phyloP scores from a whole-genome alignment of 2,888 invertebrate species.

The Choristoneura rosaceana region DNA sequence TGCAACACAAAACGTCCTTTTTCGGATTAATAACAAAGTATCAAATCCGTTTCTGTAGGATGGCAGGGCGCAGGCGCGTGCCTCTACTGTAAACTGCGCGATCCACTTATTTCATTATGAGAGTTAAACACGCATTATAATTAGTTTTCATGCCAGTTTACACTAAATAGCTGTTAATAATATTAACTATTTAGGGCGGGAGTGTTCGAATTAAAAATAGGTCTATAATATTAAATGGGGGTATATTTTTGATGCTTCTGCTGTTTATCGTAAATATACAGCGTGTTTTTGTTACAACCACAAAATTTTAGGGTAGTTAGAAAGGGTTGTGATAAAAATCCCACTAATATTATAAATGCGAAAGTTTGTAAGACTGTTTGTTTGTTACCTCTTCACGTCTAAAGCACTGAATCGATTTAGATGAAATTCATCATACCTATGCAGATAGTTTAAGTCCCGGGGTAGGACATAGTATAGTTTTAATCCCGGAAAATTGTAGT shows the following conservation, averaged over 20 bases:
- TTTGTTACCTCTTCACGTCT: too few species aligned
- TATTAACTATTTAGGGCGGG: constrained; percentile 23
- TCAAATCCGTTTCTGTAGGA: constrained; percentile 43
- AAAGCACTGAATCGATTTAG: too few species aligned
- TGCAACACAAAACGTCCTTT: too few species aligned
- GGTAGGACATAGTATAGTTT: too few species aligned
- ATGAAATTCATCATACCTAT: too few species aligned
- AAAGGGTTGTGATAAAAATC: too few species aligned
- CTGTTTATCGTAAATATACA: not conserved
- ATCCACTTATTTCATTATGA: constrained; percentile 60
- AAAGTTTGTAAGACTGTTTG: too few species aligned
- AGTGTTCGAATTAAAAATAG: not conserved
- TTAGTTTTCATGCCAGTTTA: constrained; percentile 36
- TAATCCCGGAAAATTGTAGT: too few species aligned
- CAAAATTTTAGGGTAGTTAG: too few species aligned
- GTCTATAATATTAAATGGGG: not conserved
- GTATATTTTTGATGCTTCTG: not conserved
- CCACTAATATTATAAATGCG: too few species aligned
- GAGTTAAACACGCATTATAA: constrained; percentile 48
- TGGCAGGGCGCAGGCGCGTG: constrained; percentile 61
- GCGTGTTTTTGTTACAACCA: not conserved
- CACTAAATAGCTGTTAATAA: constrained; percentile 31
- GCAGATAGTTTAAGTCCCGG: too few species aligned
- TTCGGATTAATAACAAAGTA: constrained; percentile 26
- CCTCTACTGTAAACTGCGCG: constrained; percentile 66